Base-by-base conservation (phyloP, 2,113 vertebrate species). In the rabbit (Oryctolagus cuniculus) region DNA sequence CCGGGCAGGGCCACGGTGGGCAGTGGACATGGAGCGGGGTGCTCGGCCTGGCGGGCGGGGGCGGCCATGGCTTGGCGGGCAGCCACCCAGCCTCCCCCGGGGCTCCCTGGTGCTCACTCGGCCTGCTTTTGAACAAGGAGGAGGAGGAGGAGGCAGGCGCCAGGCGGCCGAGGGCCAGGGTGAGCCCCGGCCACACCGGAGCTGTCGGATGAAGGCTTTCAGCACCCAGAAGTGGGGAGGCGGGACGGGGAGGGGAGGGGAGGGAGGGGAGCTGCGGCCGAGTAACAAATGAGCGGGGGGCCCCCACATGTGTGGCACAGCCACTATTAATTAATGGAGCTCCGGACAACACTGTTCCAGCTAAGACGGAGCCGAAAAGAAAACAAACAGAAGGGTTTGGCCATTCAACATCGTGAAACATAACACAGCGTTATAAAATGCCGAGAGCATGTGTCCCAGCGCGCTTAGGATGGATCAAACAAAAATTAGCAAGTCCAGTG, bases 291-390 rank as follows among this genome's bases (percentile, higher is more conserved):
- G 95, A 97, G 87, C 69, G 5, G 64, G 74, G 64, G 74, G 87
- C 72, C 25, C 87, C 85, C 95, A 96, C 97, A 97, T 97, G 95
- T 97, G 97, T 92, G 80, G 72, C 85, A 96, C 97, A 97, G 97
- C 95, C 94, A 97, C 92, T 96, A 94, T 93, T 97, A 96, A 97
- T 97, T 97, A 98, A 96, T 96, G 80, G 89, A 10, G 73, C 96
- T 87, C 67, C 92, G 95, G 95, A 95, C 96, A 96, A 96, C 94
- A 96, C 89, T 96, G 93, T 87, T 97, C 80, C 89, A 94, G 95
- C 93, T 58, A 93, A 95, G 95, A 95, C 96, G 84, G 94, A 87
- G 55, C 38, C 27, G 90, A 83, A 98, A 97, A 92, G 77, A 97
- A 97, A 98, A 97, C 89, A 98, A 98, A 98, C 94, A 96, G 73